These are phyloP conservation scores for Lingula anatina DNA, from an alignment of 2,888 invertebrate species.

Conservation along the genomic window DNA sequence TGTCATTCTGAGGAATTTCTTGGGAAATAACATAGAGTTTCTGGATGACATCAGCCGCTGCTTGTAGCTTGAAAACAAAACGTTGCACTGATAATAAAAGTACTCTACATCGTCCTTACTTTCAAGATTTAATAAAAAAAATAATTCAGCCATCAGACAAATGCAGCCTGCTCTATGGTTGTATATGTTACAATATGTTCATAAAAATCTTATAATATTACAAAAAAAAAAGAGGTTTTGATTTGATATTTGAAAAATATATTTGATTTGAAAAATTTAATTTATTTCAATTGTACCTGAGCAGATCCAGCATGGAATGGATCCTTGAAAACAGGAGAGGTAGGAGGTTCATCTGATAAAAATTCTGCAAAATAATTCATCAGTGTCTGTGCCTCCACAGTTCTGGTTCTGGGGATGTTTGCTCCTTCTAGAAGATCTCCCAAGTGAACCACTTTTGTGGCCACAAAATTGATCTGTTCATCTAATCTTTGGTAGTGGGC, in stretches of 20 bases:
- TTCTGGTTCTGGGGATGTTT: slow-evolving; percentile 86
- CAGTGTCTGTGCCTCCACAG: slow-evolving; percentile 89
- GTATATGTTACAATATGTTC: no score
- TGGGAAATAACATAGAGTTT: slow-evolving; percentile 92
- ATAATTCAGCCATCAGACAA: no score
- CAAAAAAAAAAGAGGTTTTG: no score
- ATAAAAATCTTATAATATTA: no score
- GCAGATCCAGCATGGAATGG: slow-evolving; percentile 71
- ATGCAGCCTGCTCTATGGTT: no score
- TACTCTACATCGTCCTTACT: no score
- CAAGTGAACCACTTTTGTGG: slow-evolving; percentile 95
- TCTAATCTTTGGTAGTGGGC: slow-evolving; percentile 87
- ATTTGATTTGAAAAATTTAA: no score
- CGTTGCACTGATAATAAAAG: no score
- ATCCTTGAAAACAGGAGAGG: slow-evolving; percentile 82
- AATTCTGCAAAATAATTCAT: slow-evolving; percentile 91
- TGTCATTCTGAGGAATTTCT: no score
- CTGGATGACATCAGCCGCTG: slow-evolving; percentile 96
- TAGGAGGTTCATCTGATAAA: slow-evolving; percentile 75
- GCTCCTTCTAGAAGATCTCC: slow-evolving; percentile 97
- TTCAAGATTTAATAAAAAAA: no score
- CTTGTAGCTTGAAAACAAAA: slow-evolving; percentile 64
- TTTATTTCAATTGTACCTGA: no score
- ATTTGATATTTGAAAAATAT: no score
- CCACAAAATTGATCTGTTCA: slow-evolving; percentile 92